A percentile compares a stretch with the other conserved stretches of the same genome.
phyloP scores from a whole-genome alignment of 2,113 vertebrate species.

The Syngnathus scovelli region DNA sequence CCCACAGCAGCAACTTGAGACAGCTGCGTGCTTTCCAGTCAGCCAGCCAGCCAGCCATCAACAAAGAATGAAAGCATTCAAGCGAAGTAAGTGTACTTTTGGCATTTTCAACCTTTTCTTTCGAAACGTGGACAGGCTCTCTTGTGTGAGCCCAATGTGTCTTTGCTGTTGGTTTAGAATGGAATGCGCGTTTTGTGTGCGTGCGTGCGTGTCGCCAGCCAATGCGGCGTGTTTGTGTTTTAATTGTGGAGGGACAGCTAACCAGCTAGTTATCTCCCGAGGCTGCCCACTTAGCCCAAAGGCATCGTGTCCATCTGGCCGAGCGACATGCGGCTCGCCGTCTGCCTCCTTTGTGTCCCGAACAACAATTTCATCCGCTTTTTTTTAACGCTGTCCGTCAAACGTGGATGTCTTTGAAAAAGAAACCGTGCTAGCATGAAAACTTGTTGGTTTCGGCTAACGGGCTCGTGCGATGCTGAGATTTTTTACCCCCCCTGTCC shows the following conservation, averaged over 20 bases:
- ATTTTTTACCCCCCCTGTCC: not conserved
- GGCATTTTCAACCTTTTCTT: not conserved
- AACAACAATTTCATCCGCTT: not conserved
- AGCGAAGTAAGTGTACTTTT: conserved; percentile 68
- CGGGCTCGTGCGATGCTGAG: conserved; percentile 1
- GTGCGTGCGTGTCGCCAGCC: conserved; percentile 24
- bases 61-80: conserved; percentile 76
- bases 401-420: not conserved
- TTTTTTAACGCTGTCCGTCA: not conserved
- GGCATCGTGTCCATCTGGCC: conserved; percentile 74
- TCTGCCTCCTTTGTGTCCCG: conserved; percentile 51
- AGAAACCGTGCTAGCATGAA: not conserved
- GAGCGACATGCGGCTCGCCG: conserved; percentile 49
- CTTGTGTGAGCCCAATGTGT: not conserved
- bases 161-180: conserved; percentile 38
- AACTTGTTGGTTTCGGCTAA: conserved; percentile 4
- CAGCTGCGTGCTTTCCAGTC: conserved; percentile 58
- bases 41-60: conserved; percentile 50
- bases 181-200: conserved; percentile 45
- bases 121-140: not conserved
- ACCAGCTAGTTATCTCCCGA: conserved; percentile 61
- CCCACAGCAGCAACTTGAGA: conserved; percentile 64
- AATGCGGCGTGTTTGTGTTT: conserved; percentile 64
- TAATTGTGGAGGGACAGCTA: conserved; percentile 66
- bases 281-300: conserved; percentile 27